Percentiles rank a stretch among this genome's conserved stretches.
Evolutionary conservation across 1,140 invertebrate species (phyloP).

Genomic region (Temnothorax nylanderi): DNA sequence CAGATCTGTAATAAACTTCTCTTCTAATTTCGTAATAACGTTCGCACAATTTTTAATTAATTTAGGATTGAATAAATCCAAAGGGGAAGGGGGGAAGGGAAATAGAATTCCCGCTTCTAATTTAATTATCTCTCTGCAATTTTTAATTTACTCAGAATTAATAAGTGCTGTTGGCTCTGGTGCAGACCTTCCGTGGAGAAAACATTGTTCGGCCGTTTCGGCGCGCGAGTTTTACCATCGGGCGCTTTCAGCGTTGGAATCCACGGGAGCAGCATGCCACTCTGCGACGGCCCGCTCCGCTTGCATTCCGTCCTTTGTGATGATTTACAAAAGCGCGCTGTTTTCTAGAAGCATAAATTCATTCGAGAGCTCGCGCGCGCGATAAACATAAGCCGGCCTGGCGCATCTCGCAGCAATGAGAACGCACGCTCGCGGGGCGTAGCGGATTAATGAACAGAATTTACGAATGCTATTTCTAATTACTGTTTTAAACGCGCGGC

Average conservation of each 20-base stretch:
- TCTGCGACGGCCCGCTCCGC: constrained; percentile 15
- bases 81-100: not conserved
- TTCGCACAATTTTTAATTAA: constrained; percentile 4
- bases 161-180: not conserved
- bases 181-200: constrained; percentile 44
- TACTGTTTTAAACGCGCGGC: constrained; percentile 41
- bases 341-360: constrained; percentile 55
- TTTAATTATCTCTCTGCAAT: not conserved
- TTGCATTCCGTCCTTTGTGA: constrained; percentile 25
- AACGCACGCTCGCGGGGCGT: not conserved
- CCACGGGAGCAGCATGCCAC: constrained; percentile 38
- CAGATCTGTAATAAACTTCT: not conserved
- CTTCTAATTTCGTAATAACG: not conserved
- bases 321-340: constrained; percentile 27
- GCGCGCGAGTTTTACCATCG: constrained; percentile 13
- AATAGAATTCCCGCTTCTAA: not conserved
- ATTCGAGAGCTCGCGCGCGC: not conserved
- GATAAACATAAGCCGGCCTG: constrained; percentile 18
- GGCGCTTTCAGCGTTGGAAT: not conserved
- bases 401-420: constrained; percentile 5
- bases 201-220: constrained; percentile 34
- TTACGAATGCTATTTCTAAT: constrained; percentile 49
- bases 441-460: constrained; percentile 44
- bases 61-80: not conserved
- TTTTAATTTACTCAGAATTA: constrained; percentile 20